Evolutionary conservation across 2,888 invertebrate genomes (phyloP).

Genomic region (Chirona hameri): DNA sequence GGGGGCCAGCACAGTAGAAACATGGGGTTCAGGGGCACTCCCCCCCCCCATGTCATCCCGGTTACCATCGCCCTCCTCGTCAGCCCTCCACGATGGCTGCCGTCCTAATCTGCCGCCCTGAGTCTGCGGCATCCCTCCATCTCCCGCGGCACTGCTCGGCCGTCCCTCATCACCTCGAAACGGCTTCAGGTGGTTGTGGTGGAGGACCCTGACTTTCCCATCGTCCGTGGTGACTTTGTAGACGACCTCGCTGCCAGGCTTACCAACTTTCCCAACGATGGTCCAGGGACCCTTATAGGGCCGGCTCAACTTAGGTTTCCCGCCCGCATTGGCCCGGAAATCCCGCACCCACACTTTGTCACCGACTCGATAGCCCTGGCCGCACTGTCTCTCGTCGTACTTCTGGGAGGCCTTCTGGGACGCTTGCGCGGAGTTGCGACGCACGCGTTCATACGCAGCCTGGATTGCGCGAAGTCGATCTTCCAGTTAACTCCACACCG

Average conservation of each 20-base stretch:
- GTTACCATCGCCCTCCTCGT: too few relatives aligned
- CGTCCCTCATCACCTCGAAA: too few relatives aligned
- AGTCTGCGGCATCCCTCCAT: too few relatives aligned
- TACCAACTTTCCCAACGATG: neutral
- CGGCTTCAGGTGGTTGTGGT: too few relatives aligned
- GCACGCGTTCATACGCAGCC: neutral
- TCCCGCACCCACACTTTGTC: neutral
- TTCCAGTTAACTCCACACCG: neutral
- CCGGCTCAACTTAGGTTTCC: neutral
- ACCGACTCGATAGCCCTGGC: neutral
- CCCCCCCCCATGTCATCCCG: too few relatives aligned
- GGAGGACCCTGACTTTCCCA: too few relatives aligned
- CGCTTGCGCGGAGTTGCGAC: neutral
- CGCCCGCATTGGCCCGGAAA: neutral
- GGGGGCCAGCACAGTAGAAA: too few relatives aligned
- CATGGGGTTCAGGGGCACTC: too few relatives aligned
- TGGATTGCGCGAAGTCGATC: neutral
- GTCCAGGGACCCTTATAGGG: neutral
- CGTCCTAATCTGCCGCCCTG: too few relatives aligned
- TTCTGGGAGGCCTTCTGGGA: neutral
- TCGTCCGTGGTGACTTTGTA: neutral
- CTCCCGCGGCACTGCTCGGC: too few relatives aligned
- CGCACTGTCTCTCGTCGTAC: neutral
- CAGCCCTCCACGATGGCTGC: too few relatives aligned
- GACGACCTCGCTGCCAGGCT: neutral